Base-by-base conservation (phyloP, 2,797 vertebrate species). In the Picus viridis region DNA sequence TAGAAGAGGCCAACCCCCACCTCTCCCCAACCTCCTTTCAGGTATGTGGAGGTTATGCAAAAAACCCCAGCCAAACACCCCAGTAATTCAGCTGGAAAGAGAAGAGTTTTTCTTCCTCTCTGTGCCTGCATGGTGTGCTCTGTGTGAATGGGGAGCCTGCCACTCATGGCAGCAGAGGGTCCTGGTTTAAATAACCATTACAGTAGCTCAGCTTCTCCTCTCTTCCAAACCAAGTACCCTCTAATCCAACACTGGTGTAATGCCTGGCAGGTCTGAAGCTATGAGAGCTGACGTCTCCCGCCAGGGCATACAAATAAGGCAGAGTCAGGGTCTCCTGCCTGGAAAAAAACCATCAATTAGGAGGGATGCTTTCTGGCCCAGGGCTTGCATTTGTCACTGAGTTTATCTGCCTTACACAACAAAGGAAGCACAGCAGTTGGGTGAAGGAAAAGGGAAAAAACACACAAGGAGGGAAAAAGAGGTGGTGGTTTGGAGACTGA, bases 111-210 rank as follows among this genome's bases (percentile, higher is more conserved):
- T 29, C 3, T 43, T 56, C 34, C 27, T 79, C 24, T 77, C 64
- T 94, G 59, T 69, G 53, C 58, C 51, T 89, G 29, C 18, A 47
- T 89, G 61, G 67, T 73, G 61, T 6, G 30, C 53, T 88, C 32
- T 0, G 1, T 63, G 53, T 65, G 54, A 87, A 82, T 27, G 30
- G 71, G 45, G n/a, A 92, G 68, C 12, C 41, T 73, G 85, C 39
- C 41, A 36, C 83, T 68, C 83, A 88, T 22, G 11, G 82, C 75
- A 77, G 70, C n/a, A 54, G 86, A 75, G 32, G 8, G 19, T 43
- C 75, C 69, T 24, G 32, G 51, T 84, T 88, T 92, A 91, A 95
- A 88, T 89, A 82, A 79, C n/a, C 12, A 81, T 70, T 88, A 47
- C 64, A 71, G 68, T 79, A 88, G 57, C 61, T 76, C 15, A 82